phyloP scores from a whole-genome alignment of 2,888 invertebrate genomes.

The Cephalotes varians region DNA sequence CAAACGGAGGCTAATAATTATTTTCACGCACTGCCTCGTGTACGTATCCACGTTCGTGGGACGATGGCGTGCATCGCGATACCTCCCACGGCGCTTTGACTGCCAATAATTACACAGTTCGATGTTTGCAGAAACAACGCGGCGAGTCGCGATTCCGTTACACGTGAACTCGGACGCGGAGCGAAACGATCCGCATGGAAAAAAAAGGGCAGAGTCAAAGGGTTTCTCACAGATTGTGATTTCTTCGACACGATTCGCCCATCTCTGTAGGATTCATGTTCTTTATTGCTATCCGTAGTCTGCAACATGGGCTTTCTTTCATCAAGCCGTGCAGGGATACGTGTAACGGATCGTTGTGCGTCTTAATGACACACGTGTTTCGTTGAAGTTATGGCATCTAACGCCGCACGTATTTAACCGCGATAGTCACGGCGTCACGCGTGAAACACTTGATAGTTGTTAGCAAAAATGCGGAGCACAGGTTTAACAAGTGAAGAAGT shows the following conservation, averaged over 20 bases:
- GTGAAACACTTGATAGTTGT: neutral
- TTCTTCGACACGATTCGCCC: constrained; percentile 42
- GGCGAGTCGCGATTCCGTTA: constrained; percentile 61
- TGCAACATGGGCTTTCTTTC: neutral
- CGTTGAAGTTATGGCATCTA: constrained; percentile 39
- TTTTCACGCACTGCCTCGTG: constrained; percentile 77
- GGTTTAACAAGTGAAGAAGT: constrained; percentile 3
- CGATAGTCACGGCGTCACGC: constrained; percentile 26
- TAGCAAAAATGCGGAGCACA: neutral
- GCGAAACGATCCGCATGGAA: constrained; percentile 45
- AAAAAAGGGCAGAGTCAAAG: constrained; percentile 42
- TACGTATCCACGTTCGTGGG: constrained; percentile 57
- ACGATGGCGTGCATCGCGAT: constrained; percentile 68
- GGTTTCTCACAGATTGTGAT: constrained; percentile 50
- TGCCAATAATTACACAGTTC: constrained; percentile 76
- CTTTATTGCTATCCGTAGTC: constrained; percentile 1
- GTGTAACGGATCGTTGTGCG: constrained; percentile 39
- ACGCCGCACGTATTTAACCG: constrained; percentile 28
- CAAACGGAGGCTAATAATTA: constrained; percentile 75
- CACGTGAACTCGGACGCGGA: constrained; percentile 53
- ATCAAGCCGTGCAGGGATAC: constrained; percentile 18
- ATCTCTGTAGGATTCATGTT: constrained; percentile 39
- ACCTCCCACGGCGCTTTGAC: constrained; percentile 76
- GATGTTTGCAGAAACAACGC: constrained; percentile 72
- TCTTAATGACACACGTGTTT: constrained; percentile 46